Conservation (phyloP, 2,888 invertebrate genomes). For the Mylabris sibirica region DNA sequence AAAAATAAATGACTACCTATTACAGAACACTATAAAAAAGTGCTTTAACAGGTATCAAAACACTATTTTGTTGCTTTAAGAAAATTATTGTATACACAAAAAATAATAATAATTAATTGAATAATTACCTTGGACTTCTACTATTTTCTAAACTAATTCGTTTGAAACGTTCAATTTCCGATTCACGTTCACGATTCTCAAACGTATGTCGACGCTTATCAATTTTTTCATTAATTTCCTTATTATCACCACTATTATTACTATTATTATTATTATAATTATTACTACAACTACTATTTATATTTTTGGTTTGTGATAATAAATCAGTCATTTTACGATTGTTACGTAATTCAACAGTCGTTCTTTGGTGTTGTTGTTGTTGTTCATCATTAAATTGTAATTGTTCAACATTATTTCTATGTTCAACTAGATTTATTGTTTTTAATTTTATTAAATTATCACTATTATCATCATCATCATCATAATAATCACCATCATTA, state of each 20-base stretch:
- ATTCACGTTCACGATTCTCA: conserved; percentile 52
- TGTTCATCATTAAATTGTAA: too few relatives aligned
- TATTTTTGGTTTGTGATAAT: conserved; percentile 5
- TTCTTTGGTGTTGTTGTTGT: neutral
- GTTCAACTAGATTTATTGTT: conserved; percentile 45
- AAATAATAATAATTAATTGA: neutral
- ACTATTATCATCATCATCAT: conserved; percentile 23
- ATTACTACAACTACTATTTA: neutral
- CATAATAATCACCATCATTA: conserved; percentile 25
- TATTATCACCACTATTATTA: conserved; percentile 27
- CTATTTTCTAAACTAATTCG: conserved; percentile 56
- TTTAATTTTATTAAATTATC: conserved; percentile 49
- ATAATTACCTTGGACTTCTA: conserved; percentile 52
- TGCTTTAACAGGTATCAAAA: too few relatives aligned
- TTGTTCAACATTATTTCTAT: conserved; percentile 40
- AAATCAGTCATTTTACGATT: conserved; percentile 9
- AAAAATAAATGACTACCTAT: too few relatives aligned
- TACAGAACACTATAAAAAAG: too few relatives aligned
- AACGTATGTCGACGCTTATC: conserved; percentile 54
- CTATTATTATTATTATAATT: neutral
- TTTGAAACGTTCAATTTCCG: conserved; percentile 51
- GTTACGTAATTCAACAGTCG: neutral
- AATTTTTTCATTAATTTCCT: conserved; percentile 40
- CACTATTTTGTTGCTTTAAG: too few relatives aligned
- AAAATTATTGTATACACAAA: too few relatives aligned